A percentile compares a stretch with the other conserved stretches of the same genome.
Conservation (phyloP, 1,140 invertebrate genomes). For the Papilio machaon region DNA sequence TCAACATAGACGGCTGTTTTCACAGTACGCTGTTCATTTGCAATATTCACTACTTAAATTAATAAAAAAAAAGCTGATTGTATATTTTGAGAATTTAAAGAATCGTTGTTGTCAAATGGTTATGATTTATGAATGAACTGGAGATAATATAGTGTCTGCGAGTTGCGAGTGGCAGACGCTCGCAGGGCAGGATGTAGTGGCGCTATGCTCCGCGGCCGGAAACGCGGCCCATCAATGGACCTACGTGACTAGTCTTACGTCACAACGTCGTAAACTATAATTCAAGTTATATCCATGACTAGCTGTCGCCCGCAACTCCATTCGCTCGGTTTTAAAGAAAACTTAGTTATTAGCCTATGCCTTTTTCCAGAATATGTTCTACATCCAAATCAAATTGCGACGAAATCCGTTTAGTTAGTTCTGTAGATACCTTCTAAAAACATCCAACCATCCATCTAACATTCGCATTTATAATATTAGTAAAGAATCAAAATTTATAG, state of each 20-base stretch:
- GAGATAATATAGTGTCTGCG: conserved; percentile 24
- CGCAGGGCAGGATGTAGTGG: conserved; percentile 65
- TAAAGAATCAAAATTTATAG: too few species aligned
- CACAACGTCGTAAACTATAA: conserved; percentile 40
- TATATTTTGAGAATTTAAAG: neutral
- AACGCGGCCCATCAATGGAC: conserved; percentile 60
- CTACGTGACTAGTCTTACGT: conserved; percentile 52
- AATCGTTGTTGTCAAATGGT: neutral
- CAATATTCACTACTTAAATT: neutral
- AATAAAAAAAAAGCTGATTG: neutral
- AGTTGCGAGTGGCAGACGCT: neutral
- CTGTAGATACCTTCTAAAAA: too few species aligned
- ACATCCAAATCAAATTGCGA: too few species aligned
- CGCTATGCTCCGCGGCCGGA: conserved; percentile 58
- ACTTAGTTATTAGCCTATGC: too few species aligned
- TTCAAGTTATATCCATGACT: conserved; percentile 1
- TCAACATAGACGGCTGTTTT: neutral
- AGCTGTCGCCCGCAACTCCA: too few species aligned
- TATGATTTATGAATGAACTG: conserved; percentile 25
- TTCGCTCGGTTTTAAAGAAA: too few species aligned
- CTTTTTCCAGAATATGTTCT: too few species aligned
- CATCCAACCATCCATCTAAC: too few species aligned
- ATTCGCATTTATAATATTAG: too few species aligned
- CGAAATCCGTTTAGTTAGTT: too few species aligned
- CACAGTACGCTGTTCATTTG: neutral